Evolutionary conservation across 2,797 vertebrate species (phyloP).

Genomic region (Chaetophractus vellerosus): DNA sequence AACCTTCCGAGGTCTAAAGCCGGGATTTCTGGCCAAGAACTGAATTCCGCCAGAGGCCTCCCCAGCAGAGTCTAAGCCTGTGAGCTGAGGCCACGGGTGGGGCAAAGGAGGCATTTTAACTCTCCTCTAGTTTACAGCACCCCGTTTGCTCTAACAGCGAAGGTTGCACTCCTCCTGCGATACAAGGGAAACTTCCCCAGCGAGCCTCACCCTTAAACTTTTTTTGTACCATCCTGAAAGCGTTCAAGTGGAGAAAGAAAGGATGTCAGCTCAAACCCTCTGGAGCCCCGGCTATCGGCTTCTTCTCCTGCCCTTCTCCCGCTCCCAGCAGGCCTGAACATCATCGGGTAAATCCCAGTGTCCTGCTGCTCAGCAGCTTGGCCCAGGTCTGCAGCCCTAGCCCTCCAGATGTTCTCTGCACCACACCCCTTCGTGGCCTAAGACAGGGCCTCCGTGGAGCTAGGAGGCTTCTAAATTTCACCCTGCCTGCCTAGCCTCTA

Average conservation of each 20-base stretch:
- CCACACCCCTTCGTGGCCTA: background rate
- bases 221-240: background rate
- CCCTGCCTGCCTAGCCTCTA: slow-evolving; percentile 19
- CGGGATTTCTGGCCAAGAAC: slow-evolving; percentile 66
- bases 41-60: slow-evolving; percentile 75
- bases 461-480: slow-evolving; percentile 39
- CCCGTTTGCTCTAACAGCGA: background rate
- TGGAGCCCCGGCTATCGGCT: background rate
- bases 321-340: background rate
- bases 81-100: background rate
- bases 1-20: slow-evolving; percentile 67
- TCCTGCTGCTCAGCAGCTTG: background rate
- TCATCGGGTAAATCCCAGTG: background rate
- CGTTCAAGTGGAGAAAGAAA: background rate
- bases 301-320: background rate
- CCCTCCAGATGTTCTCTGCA: slow-evolving; percentile 71
- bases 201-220: background rate
- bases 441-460: background rate
- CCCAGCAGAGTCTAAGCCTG: background rate
- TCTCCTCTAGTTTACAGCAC: background rate
- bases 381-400: background rate
- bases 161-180: background rate
- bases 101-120: background rate
- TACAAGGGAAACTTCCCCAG: background rate
- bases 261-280: background rate